Evolutionary conservation across 2,797 vertebrate species (phyloP), one percentile per base, ranked within the genome.

Genomic region (Oreochromis mossambicus): DNA sequence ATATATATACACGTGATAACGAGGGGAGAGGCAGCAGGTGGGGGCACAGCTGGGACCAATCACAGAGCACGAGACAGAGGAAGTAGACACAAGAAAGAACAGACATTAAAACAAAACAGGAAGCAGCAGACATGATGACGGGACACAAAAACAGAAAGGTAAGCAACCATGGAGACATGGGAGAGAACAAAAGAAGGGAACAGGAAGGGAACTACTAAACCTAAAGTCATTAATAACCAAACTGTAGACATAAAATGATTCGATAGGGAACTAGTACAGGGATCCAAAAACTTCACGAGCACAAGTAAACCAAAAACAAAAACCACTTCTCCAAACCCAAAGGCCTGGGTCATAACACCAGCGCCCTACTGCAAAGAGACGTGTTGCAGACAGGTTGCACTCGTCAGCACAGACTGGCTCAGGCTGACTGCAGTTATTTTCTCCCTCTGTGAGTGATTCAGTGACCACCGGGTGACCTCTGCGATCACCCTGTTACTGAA

Each of bases 401-500:
- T 61, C 17, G 12, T 61, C 58, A n/a, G 58, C 56, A 61, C 29
- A n/a, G 15, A 36, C 3, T 34, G 56, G 17, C 56, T 4, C 15
- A 58, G 29, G 1, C 3, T 32, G 15, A 61, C 17, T 12, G 36
- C 7, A 41, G n/a, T 21, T 21, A 21, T 38, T 21, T 1, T 21
- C 19, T n/a, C 11, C 7, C 19, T 66, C 61, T 66, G 19, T 21
- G 63, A 24, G 36, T 8, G 36, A 68, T 0, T 43, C 34, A 14
- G 29, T n/a, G 29, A 36, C 63, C 61, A 41, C 36, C 63, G 24
- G 36, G 0, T 15, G 63, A 68, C 36, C 61, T 66, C 32, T 36
- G 58, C 19, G 0, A 13, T 63, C 12, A 12, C 61, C 61, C 2
- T 1, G 2, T 14, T 5, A 4, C n/a, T 41, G 34, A 41, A 38